Percentiles rank a stretch among this genome's conserved stretches.
Conservation (phyloP, 2,888 invertebrate species). For the Reticulitermes lucifugus region DNA sequence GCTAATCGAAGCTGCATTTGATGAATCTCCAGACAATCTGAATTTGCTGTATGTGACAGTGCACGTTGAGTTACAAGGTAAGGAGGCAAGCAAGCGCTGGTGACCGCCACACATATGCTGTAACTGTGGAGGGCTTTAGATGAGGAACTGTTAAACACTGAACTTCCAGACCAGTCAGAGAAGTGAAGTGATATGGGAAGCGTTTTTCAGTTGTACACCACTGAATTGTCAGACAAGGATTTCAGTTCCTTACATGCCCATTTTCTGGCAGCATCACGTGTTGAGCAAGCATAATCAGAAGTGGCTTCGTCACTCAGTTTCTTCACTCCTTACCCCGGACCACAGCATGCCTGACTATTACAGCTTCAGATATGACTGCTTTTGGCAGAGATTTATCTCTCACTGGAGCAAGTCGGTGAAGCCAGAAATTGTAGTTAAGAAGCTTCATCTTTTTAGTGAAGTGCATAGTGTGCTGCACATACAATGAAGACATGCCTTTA, state of each 20-base stretch:
- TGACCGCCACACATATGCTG: conserved; percentile 90
- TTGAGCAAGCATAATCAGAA: conserved; percentile 92
- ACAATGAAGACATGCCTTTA: too few relatives aligned
- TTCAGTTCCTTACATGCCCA: conserved; percentile 90
- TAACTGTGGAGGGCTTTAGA: conserved; percentile 86
- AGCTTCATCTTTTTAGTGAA: conserved; percentile 78
- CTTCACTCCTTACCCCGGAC: conserved; percentile 77
- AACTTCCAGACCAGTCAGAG: conserved; percentile 75
- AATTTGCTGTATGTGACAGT: conserved; percentile 85
- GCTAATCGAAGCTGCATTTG: conserved; percentile 85
- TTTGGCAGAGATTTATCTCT: conserved; percentile 85
- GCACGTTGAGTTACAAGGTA: conserved; percentile 82
- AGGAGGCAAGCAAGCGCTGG: conserved; percentile 81
- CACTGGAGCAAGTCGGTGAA: conserved; percentile 81
- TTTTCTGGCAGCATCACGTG: conserved; percentile 84
- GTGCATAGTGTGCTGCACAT: too few relatives aligned
- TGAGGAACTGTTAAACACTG: conserved; percentile 72
- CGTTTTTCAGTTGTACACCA: conserved; percentile 79
- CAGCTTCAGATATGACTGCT: conserved; percentile 88
- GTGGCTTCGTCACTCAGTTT: conserved; percentile 85
- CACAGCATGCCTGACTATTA: conserved; percentile 79
- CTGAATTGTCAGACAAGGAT: conserved; percentile 84
- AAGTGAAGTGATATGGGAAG: conserved; percentile 82
- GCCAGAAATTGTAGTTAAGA: conserved; percentile 93
- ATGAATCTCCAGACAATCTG: conserved; percentile 92